Conservation (phyloP, 2,113 vertebrate species). For the Chaetops frenatus region DNA sequence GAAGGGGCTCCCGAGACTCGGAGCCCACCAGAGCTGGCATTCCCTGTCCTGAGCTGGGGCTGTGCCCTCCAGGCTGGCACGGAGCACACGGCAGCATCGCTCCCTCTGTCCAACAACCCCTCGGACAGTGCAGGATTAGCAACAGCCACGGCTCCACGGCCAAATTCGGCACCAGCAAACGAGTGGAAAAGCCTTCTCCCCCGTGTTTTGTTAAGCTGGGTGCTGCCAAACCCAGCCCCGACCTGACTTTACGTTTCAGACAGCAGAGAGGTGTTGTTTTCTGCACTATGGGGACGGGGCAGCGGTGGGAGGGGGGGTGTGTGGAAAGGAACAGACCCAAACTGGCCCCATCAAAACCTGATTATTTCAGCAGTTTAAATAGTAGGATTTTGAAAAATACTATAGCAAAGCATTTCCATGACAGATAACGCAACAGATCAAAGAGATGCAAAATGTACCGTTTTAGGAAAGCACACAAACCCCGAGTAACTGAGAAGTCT, state of each 20-base stretch:
- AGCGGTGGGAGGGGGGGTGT: fast-evolving
- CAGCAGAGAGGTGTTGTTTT: background rate
- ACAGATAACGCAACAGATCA: background rate
- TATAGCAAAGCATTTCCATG: fast-evolving
- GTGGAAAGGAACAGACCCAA: background rate
- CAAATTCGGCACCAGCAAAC: fast-evolving
- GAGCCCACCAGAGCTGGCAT: background rate
- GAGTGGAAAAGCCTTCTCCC: background rate
- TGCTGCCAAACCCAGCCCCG: background rate
- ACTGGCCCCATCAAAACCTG: background rate
- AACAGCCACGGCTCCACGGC: fast-evolving
- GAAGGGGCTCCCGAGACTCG: background rate
- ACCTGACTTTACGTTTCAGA: background rate
- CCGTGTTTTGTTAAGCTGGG: background rate
- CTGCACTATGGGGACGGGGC: background rate
- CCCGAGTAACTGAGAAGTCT: background rate
- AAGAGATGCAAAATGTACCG: background rate
- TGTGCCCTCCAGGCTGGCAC: background rate
- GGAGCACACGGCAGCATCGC: background rate
- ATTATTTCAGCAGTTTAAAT: background rate
- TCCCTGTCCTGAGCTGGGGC: background rate
- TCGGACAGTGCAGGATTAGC: background rate
- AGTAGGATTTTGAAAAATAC: background rate
- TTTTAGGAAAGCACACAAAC: fast-evolving
- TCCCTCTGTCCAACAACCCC: background rate